phyloP scores from a whole-genome alignment of 2,888 invertebrate genomes.

The Troides helena region DNA sequence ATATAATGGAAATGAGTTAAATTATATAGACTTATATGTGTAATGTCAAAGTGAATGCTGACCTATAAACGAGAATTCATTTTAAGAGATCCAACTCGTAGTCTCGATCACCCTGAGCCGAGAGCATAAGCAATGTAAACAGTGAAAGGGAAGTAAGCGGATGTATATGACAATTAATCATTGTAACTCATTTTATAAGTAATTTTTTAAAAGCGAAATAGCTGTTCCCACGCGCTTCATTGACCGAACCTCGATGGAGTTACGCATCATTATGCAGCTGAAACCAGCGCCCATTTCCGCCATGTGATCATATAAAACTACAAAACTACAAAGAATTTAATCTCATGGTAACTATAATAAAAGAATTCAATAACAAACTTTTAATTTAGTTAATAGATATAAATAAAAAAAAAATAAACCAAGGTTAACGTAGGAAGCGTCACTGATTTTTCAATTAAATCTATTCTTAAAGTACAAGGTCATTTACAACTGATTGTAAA shows the following conservation, averaged over 20 bases:
- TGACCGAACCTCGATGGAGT: conserved; percentile 49
- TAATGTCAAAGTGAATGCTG: background rate
- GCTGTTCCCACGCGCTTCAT: conserved; percentile 63
- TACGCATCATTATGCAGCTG: conserved; percentile 62
- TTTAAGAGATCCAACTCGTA: background rate
- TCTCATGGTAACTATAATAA: conserved; percentile 31
- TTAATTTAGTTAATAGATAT: conserved; percentile 33
- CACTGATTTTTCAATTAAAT: too few relatives aligned
- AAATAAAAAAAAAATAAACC: conserved; percentile 8
- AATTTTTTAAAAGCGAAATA: conserved; percentile 32
- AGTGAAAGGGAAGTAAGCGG: conserved; percentile 7
- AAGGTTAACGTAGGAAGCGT: too few relatives aligned
- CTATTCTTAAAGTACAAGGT: too few relatives aligned
- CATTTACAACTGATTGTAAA: too few relatives aligned
- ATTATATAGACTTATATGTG: background rate
- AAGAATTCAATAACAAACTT: conserved; percentile 18
- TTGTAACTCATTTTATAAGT: conserved; percentile 21
- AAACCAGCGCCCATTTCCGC: conserved; percentile 70
- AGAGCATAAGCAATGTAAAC: background rate
- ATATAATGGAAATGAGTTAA: too few relatives aligned
- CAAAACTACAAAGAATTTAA: conserved; percentile 43
- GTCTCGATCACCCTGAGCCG: conserved; percentile 2
- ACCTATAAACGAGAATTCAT: conserved; percentile 12
- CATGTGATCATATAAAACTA: conserved; percentile 51
- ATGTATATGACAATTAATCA: conserved; percentile 19